Percentiles rank a stretch among this genome's conserved stretches.
These are phyloP conservation scores for Allygus modestus DNA, from an alignment of 2,888 invertebrate genomes.

Conservation along the genomic window DNA sequence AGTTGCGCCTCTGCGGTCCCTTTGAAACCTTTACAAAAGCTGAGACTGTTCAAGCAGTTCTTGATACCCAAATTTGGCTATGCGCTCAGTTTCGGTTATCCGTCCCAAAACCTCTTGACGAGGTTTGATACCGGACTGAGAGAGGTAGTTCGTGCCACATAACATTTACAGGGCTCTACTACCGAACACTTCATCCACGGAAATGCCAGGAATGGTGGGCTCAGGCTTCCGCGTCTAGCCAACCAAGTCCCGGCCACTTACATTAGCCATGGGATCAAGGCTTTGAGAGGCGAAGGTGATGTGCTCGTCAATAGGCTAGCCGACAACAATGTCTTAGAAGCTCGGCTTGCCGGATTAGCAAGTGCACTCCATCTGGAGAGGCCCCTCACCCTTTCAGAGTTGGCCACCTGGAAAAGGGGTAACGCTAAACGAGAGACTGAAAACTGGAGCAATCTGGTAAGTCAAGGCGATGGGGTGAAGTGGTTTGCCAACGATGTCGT, in stretches of 20 bases:
- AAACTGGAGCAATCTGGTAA: background rate
- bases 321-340: background rate
- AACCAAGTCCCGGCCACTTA: background rate
- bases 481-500: slow-evolving; percentile 50
- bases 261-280: background rate
- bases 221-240: slow-evolving; percentile 57
- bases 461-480: slow-evolving; percentile 41
- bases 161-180: slow-evolving; percentile 28
- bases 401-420: background rate
- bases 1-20: background rate
- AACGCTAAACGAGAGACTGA: background rate
- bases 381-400: background rate
- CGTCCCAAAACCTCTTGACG: background rate
- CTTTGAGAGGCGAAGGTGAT: slow-evolving; percentile 73
- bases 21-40: slow-evolving; percentile 55
- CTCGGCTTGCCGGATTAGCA: background rate
- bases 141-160: background rate
- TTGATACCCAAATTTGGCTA: slow-evolving; percentile 54
- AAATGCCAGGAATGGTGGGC: slow-evolving; percentile 53
- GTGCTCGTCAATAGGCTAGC: background rate
- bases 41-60: background rate
- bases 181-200: slow-evolving; percentile 46
- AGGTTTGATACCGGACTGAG: slow-evolving; percentile 39
- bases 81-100: slow-evolving; percentile 16
- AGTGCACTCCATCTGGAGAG: background rate